phyloP scores from a whole-genome alignment of 1,140 invertebrate genomes.

The Chrysomallon squamiferum region DNA sequence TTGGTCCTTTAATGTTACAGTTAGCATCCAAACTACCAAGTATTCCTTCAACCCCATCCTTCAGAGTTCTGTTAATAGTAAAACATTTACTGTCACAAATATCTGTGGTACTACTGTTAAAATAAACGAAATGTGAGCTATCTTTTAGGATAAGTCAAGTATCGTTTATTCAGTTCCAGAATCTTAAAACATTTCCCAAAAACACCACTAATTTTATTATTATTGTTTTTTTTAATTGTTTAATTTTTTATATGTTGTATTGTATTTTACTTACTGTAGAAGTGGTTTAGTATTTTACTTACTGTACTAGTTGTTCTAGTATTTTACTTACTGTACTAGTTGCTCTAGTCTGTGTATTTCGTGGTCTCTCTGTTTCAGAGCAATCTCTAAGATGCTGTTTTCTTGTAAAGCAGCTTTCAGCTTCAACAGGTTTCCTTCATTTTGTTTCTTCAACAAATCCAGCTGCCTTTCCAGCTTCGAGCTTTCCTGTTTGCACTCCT shows the following conservation, averaged over 20 bases:
- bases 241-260: no score
- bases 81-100: neutral
- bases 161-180: neutral
- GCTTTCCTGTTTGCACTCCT: slow-evolving; percentile 38
- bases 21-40: slow-evolving; percentile 34
- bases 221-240: no score
- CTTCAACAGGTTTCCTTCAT: slow-evolving; percentile 34
- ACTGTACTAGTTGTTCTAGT: no score
- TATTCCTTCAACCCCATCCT: slow-evolving; percentile 33
- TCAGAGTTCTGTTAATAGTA: slow-evolving; percentile 30
- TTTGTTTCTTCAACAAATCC: slow-evolving; percentile 34
- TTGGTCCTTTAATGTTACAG: slow-evolving; percentile 14
- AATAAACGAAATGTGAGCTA: neutral
- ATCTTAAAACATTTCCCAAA: no score
- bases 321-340: slow-evolving; percentile 46
- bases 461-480: slow-evolving; percentile 38
- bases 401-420: slow-evolving; percentile 42
- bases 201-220: no score
- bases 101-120: neutral
- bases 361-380: slow-evolving; percentile 39
- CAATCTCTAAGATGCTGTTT: slow-evolving; percentile 42
- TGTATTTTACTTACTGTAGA: no score
- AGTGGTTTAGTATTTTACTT: no score
- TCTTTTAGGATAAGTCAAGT: neutral
- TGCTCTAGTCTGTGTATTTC: slow-evolving; percentile 42